These are phyloP conservation scores for Eupithecia dodoneata DNA, from an alignment of 2,888 invertebrate genomes.

Conservation along the genomic window DNA sequence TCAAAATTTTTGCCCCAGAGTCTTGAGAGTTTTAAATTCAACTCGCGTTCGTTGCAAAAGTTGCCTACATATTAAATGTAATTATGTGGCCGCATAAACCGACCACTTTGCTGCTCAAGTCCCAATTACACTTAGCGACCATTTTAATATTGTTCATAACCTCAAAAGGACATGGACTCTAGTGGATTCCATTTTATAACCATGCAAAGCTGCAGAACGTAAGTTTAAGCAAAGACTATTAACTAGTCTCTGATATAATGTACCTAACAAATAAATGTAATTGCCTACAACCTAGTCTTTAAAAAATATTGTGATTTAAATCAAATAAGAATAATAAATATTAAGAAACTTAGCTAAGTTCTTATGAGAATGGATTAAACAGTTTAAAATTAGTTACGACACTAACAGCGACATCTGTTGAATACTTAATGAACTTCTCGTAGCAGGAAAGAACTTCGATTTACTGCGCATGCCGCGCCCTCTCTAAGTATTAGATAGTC, in stretches of 20 bases:
- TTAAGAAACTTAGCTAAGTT: not conserved
- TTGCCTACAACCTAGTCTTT: not conserved
- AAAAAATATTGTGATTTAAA: not conserved
- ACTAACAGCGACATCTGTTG: constrained; percentile 46
- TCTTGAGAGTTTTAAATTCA: constrained; percentile 69
- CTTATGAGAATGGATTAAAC: not conserved
- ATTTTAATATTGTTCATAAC: constrained; percentile 81
- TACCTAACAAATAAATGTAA: not conserved
- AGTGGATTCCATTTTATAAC: constrained; percentile 68
- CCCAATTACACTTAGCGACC: constrained; percentile 76
- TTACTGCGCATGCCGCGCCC: constrained; percentile 7
- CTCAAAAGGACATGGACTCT: constrained; percentile 75
- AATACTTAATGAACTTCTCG: constrained; percentile 39
- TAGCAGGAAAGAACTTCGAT: constrained; percentile 6
- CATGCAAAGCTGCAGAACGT: constrained; percentile 53
- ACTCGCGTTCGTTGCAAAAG: constrained; percentile 76
- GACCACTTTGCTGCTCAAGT: constrained; percentile 73
- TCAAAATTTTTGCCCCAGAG: constrained; percentile 71
- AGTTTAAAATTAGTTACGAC: too few species aligned
- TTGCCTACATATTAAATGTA: constrained; percentile 72
- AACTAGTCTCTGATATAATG: too few species aligned
- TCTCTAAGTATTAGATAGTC: not conserved
- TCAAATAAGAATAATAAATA: not conserved
- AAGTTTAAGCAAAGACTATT: not conserved
- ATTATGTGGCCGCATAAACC: constrained; percentile 79